Base-by-base conservation (phyloP, 1,140 invertebrate genomes). In the Ridgeia piscesae region DNA sequence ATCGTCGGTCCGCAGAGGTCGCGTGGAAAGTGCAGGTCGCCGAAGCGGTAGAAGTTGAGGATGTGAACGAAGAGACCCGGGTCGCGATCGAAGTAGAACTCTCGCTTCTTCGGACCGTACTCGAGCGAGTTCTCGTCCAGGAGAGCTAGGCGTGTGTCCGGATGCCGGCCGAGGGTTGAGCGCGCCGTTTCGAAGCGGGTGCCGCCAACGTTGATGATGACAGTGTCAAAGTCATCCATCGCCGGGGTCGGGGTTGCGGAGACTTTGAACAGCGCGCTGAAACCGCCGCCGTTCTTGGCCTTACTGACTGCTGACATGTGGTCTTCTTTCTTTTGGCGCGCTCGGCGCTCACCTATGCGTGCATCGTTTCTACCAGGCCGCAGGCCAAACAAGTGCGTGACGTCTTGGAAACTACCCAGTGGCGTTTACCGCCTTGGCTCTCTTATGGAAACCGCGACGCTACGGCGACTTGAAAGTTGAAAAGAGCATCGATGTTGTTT, bases 51-150 rank as follows among this genome's bases (percentile, higher is more conserved):
- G 90, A 93, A 94, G 89, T 94, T 93, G 33, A 94, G 91, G 33
- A 94, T 93, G 92, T 94, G 93, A n/a, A 89, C 77, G 91, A 94
- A 94, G 21, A 94, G 92, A n/a, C 92, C 94, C n/a, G 94, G 94
- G 88, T 94, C 92, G 34, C 94, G 58, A 92, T 94, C 94, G 92
- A 94, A 94, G 92, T 93, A 94, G 91, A 93, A 94, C 88, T 94
- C 94, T 35, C 92, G 92, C 9, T 91, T 88, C 31, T 92, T 92
- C 33, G 93, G 91, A 34, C 93, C 93, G 91, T 94, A 94, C 88
- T 93, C 93, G 89, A 91, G 90, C 50, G 93, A 48, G 34, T 91
- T 92, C 77, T 93, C 93, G 34, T 93, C 94, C n/a, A 94, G 93
- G 21, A 91, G 48, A n/a, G 93, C 92, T 0, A 94, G 91, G 77